Evolutionary conservation across 1,140 invertebrate genomes (phyloP).

Genomic region (Semibalanus balanoides): DNA sequence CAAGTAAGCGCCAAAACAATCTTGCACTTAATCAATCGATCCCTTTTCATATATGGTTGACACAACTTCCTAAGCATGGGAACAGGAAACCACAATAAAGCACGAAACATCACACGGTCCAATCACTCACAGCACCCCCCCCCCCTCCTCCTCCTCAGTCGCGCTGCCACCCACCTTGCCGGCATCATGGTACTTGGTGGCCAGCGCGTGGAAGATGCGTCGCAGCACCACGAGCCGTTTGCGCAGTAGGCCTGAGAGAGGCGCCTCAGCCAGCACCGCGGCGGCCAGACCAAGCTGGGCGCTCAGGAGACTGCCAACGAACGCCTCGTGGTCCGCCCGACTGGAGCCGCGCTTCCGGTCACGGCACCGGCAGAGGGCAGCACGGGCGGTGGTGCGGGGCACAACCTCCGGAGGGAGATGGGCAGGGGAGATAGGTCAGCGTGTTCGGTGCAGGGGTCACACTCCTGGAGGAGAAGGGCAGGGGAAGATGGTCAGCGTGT

Average conservation of each 20-base stretch:
- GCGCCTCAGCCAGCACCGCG: slow-evolving; percentile 37
- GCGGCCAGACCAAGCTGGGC: slow-evolving; percentile 33
- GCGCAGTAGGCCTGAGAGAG: slow-evolving; percentile 39
- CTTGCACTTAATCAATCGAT: too few species aligned
- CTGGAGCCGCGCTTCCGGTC: slow-evolving; percentile 26
- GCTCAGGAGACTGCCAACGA: slow-evolving; percentile 31
- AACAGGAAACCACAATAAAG: too few species aligned
- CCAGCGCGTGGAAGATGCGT: slow-evolving; percentile 42
- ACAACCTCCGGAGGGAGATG: too few species aligned
- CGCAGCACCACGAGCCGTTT: slow-evolving; percentile 44
- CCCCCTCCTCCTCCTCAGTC: too few species aligned
- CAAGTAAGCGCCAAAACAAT: too few species aligned
- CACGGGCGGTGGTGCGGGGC: slow-evolving; percentile 32
- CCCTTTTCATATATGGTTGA: too few species aligned
- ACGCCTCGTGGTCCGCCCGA: slow-evolving; percentile 29
- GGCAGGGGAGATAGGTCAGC: too few species aligned
- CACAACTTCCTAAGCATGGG: too few species aligned
- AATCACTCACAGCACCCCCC: too few species aligned
- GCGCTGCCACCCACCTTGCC: slow-evolving; percentile 24
- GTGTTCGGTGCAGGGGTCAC: slow-evolving; percentile 26
- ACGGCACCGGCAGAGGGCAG: slow-evolving; percentile 33
- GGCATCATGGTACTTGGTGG: slow-evolving; percentile 39
- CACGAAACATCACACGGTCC: too few species aligned
- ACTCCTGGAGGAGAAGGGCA: slow-evolving; percentile 31
- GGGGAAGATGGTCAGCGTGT: too few species aligned